phyloP scores from a whole-genome alignment of 2,113 vertebrate genomes.

The Lepus timidus region DNA sequence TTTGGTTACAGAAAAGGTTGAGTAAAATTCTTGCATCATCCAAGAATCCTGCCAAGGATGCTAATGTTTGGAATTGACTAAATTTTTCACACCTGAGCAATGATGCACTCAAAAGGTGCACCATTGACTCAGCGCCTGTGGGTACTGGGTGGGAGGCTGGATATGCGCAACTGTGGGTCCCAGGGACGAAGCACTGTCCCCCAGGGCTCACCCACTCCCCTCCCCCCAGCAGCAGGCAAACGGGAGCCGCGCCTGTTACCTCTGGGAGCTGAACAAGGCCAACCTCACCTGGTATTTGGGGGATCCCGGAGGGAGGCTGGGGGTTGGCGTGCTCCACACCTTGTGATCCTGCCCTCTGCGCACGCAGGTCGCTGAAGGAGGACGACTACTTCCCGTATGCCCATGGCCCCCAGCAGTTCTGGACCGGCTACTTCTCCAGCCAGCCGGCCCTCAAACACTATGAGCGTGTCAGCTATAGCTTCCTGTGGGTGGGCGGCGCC shows the following conservation, averaged over 20 bases:
- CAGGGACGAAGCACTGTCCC: too few species aligned
- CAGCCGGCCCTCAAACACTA: conserved; percentile 94
- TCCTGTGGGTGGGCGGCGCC: conserved; percentile 90
- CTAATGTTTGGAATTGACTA: background rate
- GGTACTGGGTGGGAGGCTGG: fast-evolving
- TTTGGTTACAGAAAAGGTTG: too few species aligned
- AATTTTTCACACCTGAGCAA: background rate
- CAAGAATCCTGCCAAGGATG: background rate
- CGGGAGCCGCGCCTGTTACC: conserved; percentile 93
- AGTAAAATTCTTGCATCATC: too few species aligned
- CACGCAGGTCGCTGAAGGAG: conserved; percentile 90
- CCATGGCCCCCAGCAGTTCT: conserved; percentile 91
- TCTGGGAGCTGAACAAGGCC: conserved; percentile 92
- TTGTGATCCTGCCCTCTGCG: background rate
- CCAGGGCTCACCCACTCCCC: conserved; percentile 16
- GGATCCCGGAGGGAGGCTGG: background rate
- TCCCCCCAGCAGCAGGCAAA: conserved; percentile 85
- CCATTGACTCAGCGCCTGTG: background rate
- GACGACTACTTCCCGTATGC: conserved; percentile 97
- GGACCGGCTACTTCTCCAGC: conserved; percentile 95
- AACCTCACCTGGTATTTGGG: conserved; percentile 92
- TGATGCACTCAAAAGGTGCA: background rate
- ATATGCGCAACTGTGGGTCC: background rate
- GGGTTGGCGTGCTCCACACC: background rate
- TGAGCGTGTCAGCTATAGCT: conserved; percentile 93